Conservation (phyloP, 1,140 invertebrate genomes). For the Trissolcus basalis region DNA sequence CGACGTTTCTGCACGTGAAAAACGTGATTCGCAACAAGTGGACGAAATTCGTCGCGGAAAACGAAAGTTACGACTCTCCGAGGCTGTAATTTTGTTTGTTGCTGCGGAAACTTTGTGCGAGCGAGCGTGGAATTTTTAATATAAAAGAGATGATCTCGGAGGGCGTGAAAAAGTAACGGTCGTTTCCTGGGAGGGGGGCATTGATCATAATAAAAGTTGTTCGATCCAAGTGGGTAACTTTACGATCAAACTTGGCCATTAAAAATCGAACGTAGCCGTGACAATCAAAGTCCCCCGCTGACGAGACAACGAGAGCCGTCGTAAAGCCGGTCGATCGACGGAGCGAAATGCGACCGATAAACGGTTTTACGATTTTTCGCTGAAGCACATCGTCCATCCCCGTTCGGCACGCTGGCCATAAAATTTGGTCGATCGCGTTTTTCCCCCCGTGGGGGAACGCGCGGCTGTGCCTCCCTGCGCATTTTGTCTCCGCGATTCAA, state of each 20-base stretch:
- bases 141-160: background rate
- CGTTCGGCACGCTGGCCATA: constrained; percentile 43
- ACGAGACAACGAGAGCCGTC: constrained; percentile 50
- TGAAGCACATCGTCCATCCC: constrained; percentile 30
- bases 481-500: constrained; percentile 40
- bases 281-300: constrained; percentile 49
- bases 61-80: constrained; percentile 39
- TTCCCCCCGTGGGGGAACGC: constrained; percentile 21
- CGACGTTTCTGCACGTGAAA: no score
- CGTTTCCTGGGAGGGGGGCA: constrained; percentile 18
- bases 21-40: constrained; percentile 45
- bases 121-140: no score
- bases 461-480: constrained; percentile 36
- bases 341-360: constrained; percentile 54
- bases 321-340: constrained; percentile 47
- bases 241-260: constrained; percentile 49
- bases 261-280: constrained; percentile 48
- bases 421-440: constrained; percentile 46
- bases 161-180: constrained; percentile 34
- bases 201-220: constrained; percentile 50
- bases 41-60: constrained; percentile 36
- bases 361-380: constrained; percentile 61
- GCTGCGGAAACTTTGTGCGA: no score
- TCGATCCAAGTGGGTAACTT: constrained; percentile 32
- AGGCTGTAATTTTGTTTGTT: no score